Base-by-base conservation (phyloP, 2,113 vertebrate genomes). In the Prunella himalayana region DNA sequence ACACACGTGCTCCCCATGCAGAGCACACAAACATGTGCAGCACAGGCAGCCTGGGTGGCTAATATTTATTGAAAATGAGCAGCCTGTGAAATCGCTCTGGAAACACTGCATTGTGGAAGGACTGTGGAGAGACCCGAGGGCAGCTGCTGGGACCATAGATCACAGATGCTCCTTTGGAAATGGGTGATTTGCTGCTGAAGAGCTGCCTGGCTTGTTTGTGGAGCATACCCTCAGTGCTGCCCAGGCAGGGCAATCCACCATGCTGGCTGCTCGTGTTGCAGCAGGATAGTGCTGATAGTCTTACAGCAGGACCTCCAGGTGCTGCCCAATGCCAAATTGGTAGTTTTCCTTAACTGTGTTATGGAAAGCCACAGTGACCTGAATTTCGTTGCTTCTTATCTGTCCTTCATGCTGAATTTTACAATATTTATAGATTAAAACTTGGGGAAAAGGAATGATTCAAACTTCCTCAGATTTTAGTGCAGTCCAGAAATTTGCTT, bases 81-180 rank as follows among this genome's bases (percentile, higher is more conserved):
- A 94, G 91, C 71, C 95, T 92, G 69, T 96, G 96, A 96, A 97
- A 94, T 94, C 11, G 0, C 90, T 92, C 70, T 88, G 92, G 86
- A 96, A 95, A 88, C 80, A 82, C 35, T 59, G 86, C 79, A n/a
- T 75, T 95, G 92, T 71, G 33, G 71, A 89, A 47, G 80, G 54
- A 73, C 49, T 56, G 54, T 47, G 27, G 88, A 93, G 66, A 87
- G 94, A 80, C 69, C 75, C 14, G 10, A 73, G 82, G 85, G 88
- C 76, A 82, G 71, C 83, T 93, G 41, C 47, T 72, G 63, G 88
- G 61, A 94, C 0, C 21, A 82, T 24, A 30, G 60, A 75, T 75
- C 33, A 10, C 60, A 84, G 53, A 68, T 88, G 75, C 50, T 91
- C 33, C 92, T 85, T 82, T 93, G 86, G 60, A 92, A 96, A 88